phyloP scores from a whole-genome alignment of 1,140 invertebrate species.

The Cotesia chilonis region DNA sequence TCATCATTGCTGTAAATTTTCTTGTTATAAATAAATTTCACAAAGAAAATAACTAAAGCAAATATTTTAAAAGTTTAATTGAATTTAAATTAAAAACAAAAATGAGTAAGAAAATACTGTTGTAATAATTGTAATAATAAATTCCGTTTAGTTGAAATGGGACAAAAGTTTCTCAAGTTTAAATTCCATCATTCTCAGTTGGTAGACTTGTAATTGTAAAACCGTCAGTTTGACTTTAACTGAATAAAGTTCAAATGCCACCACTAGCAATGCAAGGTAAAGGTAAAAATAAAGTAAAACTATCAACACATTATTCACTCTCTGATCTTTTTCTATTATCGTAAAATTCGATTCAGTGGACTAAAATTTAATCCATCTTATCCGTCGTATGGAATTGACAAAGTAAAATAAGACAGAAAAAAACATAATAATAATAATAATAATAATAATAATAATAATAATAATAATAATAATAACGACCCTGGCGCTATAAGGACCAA shows the following conservation, averaged over 20 bases:
- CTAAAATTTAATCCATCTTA: no score
- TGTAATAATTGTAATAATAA: constrained; percentile 16
- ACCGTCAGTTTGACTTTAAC: not conserved
- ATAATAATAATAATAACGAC: no score
- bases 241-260: constrained; percentile 20
- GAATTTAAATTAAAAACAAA: not conserved
- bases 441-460: no score
- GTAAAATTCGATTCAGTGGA: no score
- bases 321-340: not conserved
- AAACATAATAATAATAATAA: no score
- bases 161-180: constrained; percentile 1
- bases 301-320: not conserved
- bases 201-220: not conserved
- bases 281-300: not conserved
- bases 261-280: not conserved
- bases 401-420: no score
- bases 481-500: no score
- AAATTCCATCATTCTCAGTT: not conserved
- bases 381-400: no score
- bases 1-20: no score
- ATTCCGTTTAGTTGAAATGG: not conserved
- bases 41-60: no score
- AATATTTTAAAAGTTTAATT: not conserved
- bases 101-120: not conserved
- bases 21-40: no score